Evolutionary conservation across 2,113 vertebrate genomes (phyloP).

Genomic region (Dromiciops gliroides): DNA sequence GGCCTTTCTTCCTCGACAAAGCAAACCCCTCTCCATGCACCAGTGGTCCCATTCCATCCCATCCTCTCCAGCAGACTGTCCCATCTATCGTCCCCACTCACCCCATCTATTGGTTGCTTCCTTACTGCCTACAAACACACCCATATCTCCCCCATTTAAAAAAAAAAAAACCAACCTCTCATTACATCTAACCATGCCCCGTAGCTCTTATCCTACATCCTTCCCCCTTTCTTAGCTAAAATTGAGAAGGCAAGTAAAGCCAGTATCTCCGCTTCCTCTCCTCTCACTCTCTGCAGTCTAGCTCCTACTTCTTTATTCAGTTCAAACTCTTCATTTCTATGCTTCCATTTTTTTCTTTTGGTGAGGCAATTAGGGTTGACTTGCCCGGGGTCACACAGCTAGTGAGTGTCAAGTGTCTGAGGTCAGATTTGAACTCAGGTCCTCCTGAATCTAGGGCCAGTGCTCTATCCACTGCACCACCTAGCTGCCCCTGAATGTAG

Average conservation of each 20-base stretch:
- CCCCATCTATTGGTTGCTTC: neutral
- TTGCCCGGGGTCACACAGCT: too few relatives aligned
- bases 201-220: neutral
- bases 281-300: neutral
- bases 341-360: neutral
- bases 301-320: neutral
- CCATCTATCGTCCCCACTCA: neutral
- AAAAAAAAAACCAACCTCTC: neutral
- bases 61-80: neutral
- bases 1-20: neutral
- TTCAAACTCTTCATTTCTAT: neutral
- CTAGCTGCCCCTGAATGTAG: neutral
- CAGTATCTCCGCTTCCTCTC: neutral
- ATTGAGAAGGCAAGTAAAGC: neutral
- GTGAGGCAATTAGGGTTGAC: too few relatives aligned
- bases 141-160: neutral
- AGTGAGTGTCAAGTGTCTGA: too few relatives aligned
- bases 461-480: too few relatives aligned
- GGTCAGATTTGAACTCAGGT: too few relatives aligned
- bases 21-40: neutral
- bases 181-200: neutral
- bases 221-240: neutral
- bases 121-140: neutral
- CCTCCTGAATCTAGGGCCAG: too few relatives aligned
- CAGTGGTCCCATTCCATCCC: neutral